Evolutionary conservation across 2,113 vertebrate species (phyloP), one percentile per base, ranked within the genome.

Genomic region (Typhlomys cinereus): DNA sequence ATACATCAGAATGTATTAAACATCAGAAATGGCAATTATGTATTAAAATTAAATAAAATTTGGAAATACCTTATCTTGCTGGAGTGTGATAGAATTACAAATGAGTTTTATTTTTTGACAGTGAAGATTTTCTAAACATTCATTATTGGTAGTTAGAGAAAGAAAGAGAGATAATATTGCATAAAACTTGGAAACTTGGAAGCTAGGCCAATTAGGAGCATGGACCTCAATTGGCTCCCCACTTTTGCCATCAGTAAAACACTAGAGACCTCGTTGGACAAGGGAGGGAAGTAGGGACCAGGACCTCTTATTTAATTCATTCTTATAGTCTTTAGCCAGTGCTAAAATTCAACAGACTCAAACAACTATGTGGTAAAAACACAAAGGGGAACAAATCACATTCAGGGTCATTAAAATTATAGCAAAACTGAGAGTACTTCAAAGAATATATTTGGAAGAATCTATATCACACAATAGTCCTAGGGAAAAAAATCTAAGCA

Each of bases 11-110:
- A n/a, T n/a, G n/a, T n/a, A n/a, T 61, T 79, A 59, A 88, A 20
- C 21, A 88, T 73, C 57, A 84, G 57, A 75, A 80, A 85, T 54
- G 29, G 25, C 29, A 81, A 41, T 75, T 73, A 41, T 48, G 12
- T 31, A 74, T 44, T 54, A 29, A n/a, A 88, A 80, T 74, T 57
- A 82, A 61, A 94, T 85, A 89, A 87, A 90, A 78, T 46, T 57
- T 82, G 36, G 13, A 90, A 90, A 74, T 70, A 85, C 64, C 46
- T 64, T 52, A 36, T 70, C 9, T 59, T 62, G 50, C 31, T 39
- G 59, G 67, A 64, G 7, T 57, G 7, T 57, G 59, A 12, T 7
- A 44, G 52, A 89, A 85, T 29, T 84, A 91, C 13, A 91, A 50
- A 41, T 54, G 61, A 78, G 20, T 82, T 69, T 89, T 80, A 46